phyloP scores from a whole-genome alignment of 2,888 invertebrate genomes.

The Mythimna pallens region DNA sequence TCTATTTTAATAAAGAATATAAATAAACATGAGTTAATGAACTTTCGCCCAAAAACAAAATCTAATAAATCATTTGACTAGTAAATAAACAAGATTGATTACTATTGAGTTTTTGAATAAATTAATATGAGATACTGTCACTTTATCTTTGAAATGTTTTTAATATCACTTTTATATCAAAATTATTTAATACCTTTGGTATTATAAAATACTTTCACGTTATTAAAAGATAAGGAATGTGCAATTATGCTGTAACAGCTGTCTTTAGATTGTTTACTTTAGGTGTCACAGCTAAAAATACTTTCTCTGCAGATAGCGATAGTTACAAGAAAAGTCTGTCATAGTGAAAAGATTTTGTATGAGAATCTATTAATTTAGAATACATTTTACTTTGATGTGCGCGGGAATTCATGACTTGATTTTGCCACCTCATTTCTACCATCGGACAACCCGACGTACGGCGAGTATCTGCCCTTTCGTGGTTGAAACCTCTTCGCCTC shows the following conservation, averaged over 20 bases:
- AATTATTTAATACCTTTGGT: not conserved
- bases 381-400: no score
- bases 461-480: no score
- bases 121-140: not conserved
- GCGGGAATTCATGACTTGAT: no score
- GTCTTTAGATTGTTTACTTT: conserved; percentile 15
- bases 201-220: not conserved
- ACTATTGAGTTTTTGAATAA: not conserved
- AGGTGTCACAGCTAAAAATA: conserved; percentile 45
- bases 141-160: not conserved
- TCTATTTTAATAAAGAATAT: conserved; percentile 16
- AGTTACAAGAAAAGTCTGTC: not conserved
- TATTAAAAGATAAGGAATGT: not conserved
- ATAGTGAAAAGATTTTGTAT: not conserved
- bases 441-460: no score
- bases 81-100: no score
- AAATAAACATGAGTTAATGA: conserved; percentile 33
- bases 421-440: no score
- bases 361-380: not conserved
- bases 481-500: no score
- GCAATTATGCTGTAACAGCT: conserved; percentile 11
- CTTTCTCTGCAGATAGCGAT: conserved; percentile 15
- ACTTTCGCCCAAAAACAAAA: conserved; percentile 19
- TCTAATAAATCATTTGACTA: not conserved
- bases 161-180: not conserved